A percentile compares a stretch with the other conserved stretches of the same genome.
phyloP scores from a whole-genome alignment of 2,888 invertebrate genomes.

The Papilio gigon region DNA sequence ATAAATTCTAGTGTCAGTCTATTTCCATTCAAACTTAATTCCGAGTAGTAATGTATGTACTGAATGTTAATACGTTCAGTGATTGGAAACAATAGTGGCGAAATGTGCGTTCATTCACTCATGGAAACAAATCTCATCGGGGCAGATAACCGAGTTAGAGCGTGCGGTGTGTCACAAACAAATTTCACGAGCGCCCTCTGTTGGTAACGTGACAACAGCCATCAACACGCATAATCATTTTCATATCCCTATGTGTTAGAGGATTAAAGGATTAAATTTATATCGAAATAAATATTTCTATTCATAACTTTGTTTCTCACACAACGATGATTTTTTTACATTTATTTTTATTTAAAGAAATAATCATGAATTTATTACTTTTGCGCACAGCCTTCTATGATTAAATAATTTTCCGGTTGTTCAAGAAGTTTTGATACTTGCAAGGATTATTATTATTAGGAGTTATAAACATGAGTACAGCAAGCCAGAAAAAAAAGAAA shows the following conservation, averaged over 20 bases:
- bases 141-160: conserved; percentile 59
- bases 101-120: conserved; percentile 43
- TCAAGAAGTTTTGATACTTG: no score
- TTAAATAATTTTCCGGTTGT: no score
- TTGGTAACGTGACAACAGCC: conserved; percentile 18
- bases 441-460: no score
- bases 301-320: neutral
- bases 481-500: no score
- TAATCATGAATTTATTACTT: no score
- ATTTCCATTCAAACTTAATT: conserved; percentile 24
- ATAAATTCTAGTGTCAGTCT: conserved; percentile 10
- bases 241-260: conserved; percentile 29
- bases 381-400: no score
- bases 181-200: conserved; percentile 25
- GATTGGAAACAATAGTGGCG: conserved; percentile 41
- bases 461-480: no score
- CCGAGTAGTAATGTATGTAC: conserved; percentile 15
- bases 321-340: no score
- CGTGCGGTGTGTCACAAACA: conserved; percentile 53
- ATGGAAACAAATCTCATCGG: conserved; percentile 53
- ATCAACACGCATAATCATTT: conserved; percentile 27
- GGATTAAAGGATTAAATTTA: neutral
- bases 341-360: no score
- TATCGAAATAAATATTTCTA: neutral
- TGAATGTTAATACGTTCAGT: conserved; percentile 19